Base-by-base conservation (phyloP, 1,140 invertebrate genomes). In the Harpegnathos saltator region DNA sequence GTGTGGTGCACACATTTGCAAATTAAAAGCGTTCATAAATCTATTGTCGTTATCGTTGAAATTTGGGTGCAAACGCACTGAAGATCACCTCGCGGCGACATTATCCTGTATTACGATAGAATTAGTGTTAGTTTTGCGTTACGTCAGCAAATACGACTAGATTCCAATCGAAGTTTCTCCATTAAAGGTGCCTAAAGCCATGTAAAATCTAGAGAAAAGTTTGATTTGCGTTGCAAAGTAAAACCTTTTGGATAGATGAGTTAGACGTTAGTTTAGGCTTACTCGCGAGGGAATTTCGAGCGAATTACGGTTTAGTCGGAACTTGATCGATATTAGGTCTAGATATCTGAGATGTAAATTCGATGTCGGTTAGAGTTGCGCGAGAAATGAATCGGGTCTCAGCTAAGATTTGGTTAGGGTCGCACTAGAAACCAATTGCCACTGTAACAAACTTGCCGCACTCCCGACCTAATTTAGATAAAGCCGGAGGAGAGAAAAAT, bases 241-340 rank as follows among this genome's bases (percentile, higher is more conserved):
- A 26, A 44, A 44, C 9, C 19, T 17, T 19, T 71, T 71, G 4
- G 38, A 44, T 80, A n/a, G 19, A 71, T 58, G 24, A 69, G 50
- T 69, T 80, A 80, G 22, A 14, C 63, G n/a, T 29, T 33, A 48
- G 29, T 44, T 9, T 7, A 33, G 1, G 75, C 33, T 78, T 58
- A 58, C 58, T 48, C 19, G 24, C 24, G 22, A 80, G 7, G 29
- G 52, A 80, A 71, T 80, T 80, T 80, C 52, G 38, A 69, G 15
- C 65, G 33, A 80, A 54, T 80, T 80, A 80, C 69, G 65, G 22
- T 19, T 5, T 7, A 71, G 63, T 58, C 69, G 66, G 54, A n/a
- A 71, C 52, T 48, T 80, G 65, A 80, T 69, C 65, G 75, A 71
- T 71, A 71, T 71, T 80, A 80, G 75, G n/a, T 78, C 68, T 68